These are phyloP conservation scores for Eurytoma californica DNA, from an alignment of 2,888 invertebrate genomes.

Conservation along the genomic window DNA sequence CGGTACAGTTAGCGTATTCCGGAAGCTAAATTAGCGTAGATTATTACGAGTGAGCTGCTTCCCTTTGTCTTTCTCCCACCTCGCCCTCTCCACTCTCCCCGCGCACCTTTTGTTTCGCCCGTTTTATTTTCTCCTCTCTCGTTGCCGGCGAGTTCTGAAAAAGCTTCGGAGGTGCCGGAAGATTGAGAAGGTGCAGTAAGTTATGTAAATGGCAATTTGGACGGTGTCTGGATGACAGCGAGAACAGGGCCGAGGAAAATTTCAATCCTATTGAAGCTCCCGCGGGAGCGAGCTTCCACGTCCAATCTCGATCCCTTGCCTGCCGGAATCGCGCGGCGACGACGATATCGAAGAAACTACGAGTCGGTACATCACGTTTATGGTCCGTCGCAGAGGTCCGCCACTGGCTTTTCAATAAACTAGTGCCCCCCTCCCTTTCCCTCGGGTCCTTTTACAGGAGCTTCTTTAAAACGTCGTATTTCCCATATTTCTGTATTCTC, in stretches of 20 bases:
- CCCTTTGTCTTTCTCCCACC: slow-evolving; percentile 12
- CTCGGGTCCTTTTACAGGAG: slow-evolving; percentile 66
- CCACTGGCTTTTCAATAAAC: slow-evolving; percentile 58
- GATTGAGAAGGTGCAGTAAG: slow-evolving; percentile 31
- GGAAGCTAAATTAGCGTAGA: slow-evolving; percentile 74
- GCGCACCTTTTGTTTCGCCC: background rate
- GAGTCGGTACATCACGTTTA: slow-evolving; percentile 67
- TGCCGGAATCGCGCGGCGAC: slow-evolving; percentile 28
- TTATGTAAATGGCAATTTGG: slow-evolving; percentile 50
- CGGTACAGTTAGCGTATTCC: slow-evolving; percentile 74
- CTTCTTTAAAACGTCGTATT: slow-evolving; percentile 66
- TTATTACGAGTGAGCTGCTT: slow-evolving; percentile 72
- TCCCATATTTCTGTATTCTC: slow-evolving; percentile 66
- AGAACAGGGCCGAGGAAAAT: slow-evolving; percentile 39
- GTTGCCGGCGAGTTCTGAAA: background rate
- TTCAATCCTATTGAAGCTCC: slow-evolving; percentile 46
- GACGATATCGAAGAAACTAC: slow-evolving; percentile 45
- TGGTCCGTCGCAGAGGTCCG: slow-evolving; percentile 67
- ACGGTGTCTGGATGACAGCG: slow-evolving; percentile 27
- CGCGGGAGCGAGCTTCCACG: slow-evolving; percentile 36
- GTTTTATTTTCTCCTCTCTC: background rate
- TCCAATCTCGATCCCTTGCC: slow-evolving; percentile 59
- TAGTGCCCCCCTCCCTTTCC: slow-evolving; percentile 58
- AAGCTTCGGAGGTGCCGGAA: background rate
- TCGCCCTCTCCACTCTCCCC: slow-evolving; percentile 40